Base-by-base conservation (phyloP, 2,113 vertebrate species). In the Phyllopteryx taeniolatus region DNA sequence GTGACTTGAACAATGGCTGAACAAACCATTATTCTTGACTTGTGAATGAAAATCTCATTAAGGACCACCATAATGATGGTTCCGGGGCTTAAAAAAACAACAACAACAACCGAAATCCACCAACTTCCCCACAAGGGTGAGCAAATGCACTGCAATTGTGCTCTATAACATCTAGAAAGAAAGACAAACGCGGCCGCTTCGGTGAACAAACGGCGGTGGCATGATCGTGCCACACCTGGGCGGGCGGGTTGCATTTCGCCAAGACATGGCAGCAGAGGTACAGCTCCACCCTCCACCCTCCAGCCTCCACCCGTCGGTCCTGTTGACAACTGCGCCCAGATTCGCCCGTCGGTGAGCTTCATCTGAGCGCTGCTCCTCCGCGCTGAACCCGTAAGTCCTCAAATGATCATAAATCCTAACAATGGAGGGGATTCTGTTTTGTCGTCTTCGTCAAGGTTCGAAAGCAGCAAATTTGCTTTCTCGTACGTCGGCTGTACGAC, bases 371-470 rank as follows among this genome's bases (percentile, higher is more conserved):
- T 22, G 67, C 22, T 75, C 0, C 83, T 61, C 60, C 53, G 62
- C 82, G 33, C 43, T 22, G 7, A n/a, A n/a, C 60, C 73, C 31
- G 89, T 88, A 53, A 91, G 87, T 89, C 73, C 11, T 20, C 2
- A 0, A 42, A n/a, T 1, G 0, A 49, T 5, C 8, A n/a, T 47
- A 17, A 7, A 47, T 22, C 2, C 62, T 20, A 11, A 39, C 4
- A 20, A 1, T 8, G 2, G 43, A 5, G 9, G 15, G 2, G 22
- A 11, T 20, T 27, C 6, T 12, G 43, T 27, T n/a, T 46, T 44
- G 43, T 46, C 42, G 63, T 8, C 19, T 31, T 31, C 13, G 13
- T 14, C 15, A 8, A 47, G 13, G 12, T 31, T 49, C 13, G 22
- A 31, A 47, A 4, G 22, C 27, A 3, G 31, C 6, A 17, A 7